These are phyloP conservation scores for Spatulosminthurus flaviceps DNA, from an alignment of 2,888 invertebrate species.

Conservation along the genomic window DNA sequence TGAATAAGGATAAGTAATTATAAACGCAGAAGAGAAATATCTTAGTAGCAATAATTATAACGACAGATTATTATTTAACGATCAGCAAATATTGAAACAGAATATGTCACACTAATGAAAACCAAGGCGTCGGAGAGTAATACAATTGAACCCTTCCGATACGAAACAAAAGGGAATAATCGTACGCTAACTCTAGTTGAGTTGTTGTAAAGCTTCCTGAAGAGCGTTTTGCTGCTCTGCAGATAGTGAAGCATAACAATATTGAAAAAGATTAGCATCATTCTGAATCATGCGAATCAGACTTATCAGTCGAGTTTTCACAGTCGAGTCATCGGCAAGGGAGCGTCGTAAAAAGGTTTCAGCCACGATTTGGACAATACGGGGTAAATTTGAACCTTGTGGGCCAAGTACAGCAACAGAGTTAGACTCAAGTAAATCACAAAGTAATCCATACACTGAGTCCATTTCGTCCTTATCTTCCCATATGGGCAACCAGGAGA, in stretches of 20 bases:
- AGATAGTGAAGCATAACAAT: slow-evolving; percentile 79
- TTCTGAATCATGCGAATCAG: slow-evolving; percentile 69
- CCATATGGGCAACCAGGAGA: slow-evolving; percentile 94
- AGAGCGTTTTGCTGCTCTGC: slow-evolving; percentile 85
- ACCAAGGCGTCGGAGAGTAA: neutral
- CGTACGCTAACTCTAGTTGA: neutral
- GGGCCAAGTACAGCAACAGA: slow-evolving; percentile 86
- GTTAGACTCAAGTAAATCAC: slow-evolving; percentile 92
- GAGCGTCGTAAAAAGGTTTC: slow-evolving; percentile 88
- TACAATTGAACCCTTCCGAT: neutral
- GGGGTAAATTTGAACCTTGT: slow-evolving; percentile 88
- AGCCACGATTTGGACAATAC: slow-evolving; percentile 86
- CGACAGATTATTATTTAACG: slow-evolving; percentile 18
- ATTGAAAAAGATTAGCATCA: slow-evolving; percentile 81
- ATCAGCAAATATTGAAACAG: slow-evolving; percentile 23
- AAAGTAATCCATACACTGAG: slow-evolving; percentile 93
- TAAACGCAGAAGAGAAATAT: too few species aligned
- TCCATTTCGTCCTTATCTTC: slow-evolving; percentile 97
- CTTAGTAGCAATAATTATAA: neutral
- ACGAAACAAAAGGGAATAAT: neutral
- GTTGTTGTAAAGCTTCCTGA: slow-evolving; percentile 68
- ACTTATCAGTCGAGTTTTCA: slow-evolving; percentile 56
- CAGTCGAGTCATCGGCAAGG: slow-evolving; percentile 72
- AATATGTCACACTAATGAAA: slow-evolving; percentile 11
- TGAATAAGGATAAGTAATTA: too few species aligned